phyloP scores from a whole-genome alignment of 2,113 vertebrate species.

The Baryphthengus martii region DNA sequence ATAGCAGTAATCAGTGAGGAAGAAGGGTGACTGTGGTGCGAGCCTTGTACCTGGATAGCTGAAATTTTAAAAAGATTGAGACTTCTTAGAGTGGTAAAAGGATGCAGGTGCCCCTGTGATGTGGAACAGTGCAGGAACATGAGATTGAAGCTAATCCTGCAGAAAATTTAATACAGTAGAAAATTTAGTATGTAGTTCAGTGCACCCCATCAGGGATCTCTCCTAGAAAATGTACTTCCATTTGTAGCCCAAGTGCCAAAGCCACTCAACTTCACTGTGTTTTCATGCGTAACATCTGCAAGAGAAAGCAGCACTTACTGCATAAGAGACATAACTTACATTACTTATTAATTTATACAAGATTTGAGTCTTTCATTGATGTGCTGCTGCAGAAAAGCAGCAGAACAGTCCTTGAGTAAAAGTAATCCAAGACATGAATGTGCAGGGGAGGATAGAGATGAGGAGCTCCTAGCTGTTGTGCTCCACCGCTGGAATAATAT shows the following conservation, averaged over 20 bases:
- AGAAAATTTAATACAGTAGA: background rate
- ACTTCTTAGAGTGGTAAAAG: background rate
- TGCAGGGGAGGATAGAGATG: background rate
- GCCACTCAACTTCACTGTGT: background rate
- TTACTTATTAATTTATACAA: slow-evolving; percentile 14
- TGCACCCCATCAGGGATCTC: background rate
- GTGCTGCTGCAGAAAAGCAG: background rate
- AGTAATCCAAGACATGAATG: background rate
- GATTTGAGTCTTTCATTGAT: background rate
- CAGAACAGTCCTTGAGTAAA: background rate
- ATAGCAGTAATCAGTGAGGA: background rate
- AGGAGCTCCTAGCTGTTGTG: background rate
- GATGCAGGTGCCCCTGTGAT: background rate
- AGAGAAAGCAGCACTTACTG: background rate
- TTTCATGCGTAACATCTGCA: background rate
- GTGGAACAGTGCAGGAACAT: background rate
- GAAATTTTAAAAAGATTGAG: background rate
- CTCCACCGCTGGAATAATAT: background rate
- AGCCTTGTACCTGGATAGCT: background rate
- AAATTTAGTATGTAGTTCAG: background rate
- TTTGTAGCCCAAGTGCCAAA: background rate
- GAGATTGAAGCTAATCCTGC: background rate
- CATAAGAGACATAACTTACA: background rate
- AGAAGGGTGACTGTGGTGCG: background rate
- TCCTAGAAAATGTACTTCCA: background rate